Conservation (phyloP, 2,113 vertebrate species). For the Muscicapa adusta region DNA sequence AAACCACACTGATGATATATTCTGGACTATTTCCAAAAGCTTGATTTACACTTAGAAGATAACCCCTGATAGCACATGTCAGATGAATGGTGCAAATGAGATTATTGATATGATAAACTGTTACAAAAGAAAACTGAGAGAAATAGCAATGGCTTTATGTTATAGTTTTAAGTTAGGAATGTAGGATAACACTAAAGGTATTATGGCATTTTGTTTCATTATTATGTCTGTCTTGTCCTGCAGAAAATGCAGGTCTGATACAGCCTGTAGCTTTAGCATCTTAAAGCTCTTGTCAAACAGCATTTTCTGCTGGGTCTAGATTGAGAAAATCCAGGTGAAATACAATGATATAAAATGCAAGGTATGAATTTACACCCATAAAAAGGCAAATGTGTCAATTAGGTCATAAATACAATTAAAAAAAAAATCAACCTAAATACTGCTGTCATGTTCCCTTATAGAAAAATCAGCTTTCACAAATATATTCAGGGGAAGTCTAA, state of each 20-base stretch:
- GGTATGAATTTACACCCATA: not conserved
- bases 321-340: not conserved
- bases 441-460: not conserved
- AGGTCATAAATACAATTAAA: not conserved
- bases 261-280: not conserved
- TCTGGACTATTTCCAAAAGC: not conserved
- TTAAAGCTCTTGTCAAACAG: not conserved
- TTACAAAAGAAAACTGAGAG: not conserved
- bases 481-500: not conserved
- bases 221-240: not conserved
- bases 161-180: not conserved
- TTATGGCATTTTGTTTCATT: not conserved
- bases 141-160: not conserved
- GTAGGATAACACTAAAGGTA: not conserved
- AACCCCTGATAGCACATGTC: not conserved
- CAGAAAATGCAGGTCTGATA: not conserved
- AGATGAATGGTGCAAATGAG: not conserved
- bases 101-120: conserved; percentile 6
- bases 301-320: not conserved
- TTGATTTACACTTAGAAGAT: not conserved
- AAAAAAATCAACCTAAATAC: not conserved
- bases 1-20: not conserved
- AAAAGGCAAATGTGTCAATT: not conserved
- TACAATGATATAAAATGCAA: not conserved
- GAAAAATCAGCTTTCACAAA: not conserved